Evolutionary conservation across 2,888 invertebrate genomes (phyloP).

Genomic region (Boloria selene): DNA sequence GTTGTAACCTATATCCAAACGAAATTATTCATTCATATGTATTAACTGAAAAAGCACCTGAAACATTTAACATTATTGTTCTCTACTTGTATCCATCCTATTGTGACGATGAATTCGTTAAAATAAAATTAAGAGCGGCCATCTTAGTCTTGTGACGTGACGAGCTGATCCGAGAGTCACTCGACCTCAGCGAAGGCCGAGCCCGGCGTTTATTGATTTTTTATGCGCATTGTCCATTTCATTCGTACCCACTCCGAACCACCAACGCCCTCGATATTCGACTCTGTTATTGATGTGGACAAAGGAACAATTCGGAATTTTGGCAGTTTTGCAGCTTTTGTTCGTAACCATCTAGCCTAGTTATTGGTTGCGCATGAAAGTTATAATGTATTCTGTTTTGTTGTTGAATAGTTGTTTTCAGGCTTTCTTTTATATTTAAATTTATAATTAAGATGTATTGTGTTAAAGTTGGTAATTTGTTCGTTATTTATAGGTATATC

Average conservation of each 20-base stretch:
- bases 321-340: constrained; percentile 18
- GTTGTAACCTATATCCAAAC: constrained; percentile 11
- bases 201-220: constrained; percentile 79
- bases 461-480: no score
- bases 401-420: neutral
- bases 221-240: constrained; percentile 80
- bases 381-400: constrained; percentile 7
- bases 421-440: neutral
- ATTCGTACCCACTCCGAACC: constrained; percentile 47
- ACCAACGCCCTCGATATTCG: constrained; percentile 46
- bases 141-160: constrained; percentile 36
- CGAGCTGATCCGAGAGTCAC: constrained; percentile 47
- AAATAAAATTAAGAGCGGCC: constrained; percentile 31
- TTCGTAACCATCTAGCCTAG: constrained; percentile 1
- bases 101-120: neutral
- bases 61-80: no score
- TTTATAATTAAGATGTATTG: no score
- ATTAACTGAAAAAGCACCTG: no score
- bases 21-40: neutral
- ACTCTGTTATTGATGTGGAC: constrained; percentile 29
- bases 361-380: neutral
- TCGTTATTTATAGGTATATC: no score
- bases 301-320: constrained; percentile 17
- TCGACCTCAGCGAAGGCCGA: constrained; percentile 77
- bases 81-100: neutral